A percentile compares a stretch with the other conserved stretches of the same genome.
phyloP scores from a whole-genome alignment of 2,888 invertebrate genomes.

The Eupithecia vulgata region DNA sequence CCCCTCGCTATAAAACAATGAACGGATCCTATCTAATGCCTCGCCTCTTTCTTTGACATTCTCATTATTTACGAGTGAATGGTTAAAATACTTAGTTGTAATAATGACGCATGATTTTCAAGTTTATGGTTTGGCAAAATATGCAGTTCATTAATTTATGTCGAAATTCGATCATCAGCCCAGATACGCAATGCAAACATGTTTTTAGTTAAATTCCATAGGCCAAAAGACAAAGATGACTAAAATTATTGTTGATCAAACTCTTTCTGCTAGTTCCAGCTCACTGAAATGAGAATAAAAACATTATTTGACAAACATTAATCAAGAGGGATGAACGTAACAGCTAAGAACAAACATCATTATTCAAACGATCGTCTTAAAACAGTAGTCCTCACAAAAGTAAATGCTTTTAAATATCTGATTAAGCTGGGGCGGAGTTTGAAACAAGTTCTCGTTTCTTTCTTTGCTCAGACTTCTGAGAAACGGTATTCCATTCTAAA shows the following conservation, averaged over 20 bases:
- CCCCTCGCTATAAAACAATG: slow-evolving; percentile 71
- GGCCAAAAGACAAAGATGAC: background rate
- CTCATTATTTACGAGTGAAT: slow-evolving; percentile 22
- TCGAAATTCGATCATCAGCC: background rate
- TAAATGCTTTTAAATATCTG: slow-evolving; percentile 38
- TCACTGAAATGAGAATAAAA: slow-evolving; percentile 9
- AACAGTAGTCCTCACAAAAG: slow-evolving; percentile 31
- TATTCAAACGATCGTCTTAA: slow-evolving; percentile 33
- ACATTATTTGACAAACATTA: slow-evolving; percentile 14
- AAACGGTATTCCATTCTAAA: slow-evolving; percentile 31
- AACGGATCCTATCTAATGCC: slow-evolving; percentile 67
- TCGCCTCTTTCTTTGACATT: slow-evolving; percentile 47
- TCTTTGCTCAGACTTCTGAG: slow-evolving; percentile 33
- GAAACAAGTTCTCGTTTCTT: slow-evolving; percentile 36
- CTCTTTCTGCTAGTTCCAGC: background rate
- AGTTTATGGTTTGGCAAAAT: background rate
- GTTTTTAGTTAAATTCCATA: background rate
- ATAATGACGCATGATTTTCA: background rate
- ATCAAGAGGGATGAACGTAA: slow-evolving; percentile 21
- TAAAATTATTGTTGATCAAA: background rate
- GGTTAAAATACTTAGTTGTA: background rate
- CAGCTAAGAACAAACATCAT: slow-evolving; percentile 28
- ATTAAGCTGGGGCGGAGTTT: slow-evolving; percentile 34
- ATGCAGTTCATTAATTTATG: background rate
- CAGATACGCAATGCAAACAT: background rate